Base-by-base conservation (phyloP, 1,140 invertebrate genomes). In the Vollenhovia emeryi region DNA sequence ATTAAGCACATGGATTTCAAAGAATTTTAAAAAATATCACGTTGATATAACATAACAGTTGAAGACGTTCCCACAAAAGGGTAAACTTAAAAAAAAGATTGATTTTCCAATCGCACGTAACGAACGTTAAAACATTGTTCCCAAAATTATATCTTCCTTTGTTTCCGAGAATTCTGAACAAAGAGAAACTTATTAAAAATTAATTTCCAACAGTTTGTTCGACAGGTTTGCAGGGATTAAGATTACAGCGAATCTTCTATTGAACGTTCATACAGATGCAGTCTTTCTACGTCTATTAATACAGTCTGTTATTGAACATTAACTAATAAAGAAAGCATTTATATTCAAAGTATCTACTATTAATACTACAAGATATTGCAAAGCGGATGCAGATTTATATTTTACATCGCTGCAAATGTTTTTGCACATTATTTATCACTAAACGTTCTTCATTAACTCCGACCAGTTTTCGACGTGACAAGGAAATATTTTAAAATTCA, bases 401-500 rank as follows among this genome's bases (percentile, higher is more conserved):
- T 45, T 76, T 62, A 27, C 24, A 75, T 2, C 9, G 43, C 69
- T 18, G 50, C 50, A 55, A 7, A 73, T 36, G 50, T 24, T 55
- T 21, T 33, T 78, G 13, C 59, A 15, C 36, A 24, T 33, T 64
- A 68, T 45, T 84, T 75, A 27, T 45, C 30, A 11, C 18, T 45
- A 73, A 75, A 33, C 15, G 48, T 43, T 64, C 13, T 40, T 55
- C 52, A 33, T 79, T 62, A 78, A 2, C 15, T 13, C 7, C 21
- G 45, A 78, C 27, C 8, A 78, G 75, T 79, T 62, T 64, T 43
- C 50, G 33, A 82, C 13, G 15, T 33, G 62, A 80, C 30, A 55
- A 80, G 36, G 2, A 45, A 57, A 71, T 80, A 71, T 48, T 4
- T 55, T 55, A 43, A 80, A 43, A 43, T 11, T 69, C 18, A 43